Percentiles rank a stretch among this genome's conserved stretches.
Evolutionary conservation across 92 coral and sea anemone genomes (phyloP).

Genomic region (Zoanthus sociatus): DNA sequence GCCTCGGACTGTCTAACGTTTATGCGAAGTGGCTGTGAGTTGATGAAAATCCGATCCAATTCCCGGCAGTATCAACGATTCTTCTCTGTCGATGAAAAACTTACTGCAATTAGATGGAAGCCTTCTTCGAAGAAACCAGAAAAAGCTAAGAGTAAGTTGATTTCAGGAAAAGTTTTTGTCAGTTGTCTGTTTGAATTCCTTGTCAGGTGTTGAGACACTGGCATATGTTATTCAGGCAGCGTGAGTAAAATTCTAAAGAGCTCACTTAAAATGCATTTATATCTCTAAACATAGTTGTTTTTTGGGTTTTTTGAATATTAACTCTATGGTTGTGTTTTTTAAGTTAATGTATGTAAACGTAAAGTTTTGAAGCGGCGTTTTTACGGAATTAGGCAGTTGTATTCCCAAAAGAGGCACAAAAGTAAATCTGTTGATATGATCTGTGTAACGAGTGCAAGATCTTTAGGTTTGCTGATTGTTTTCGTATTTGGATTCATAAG

Average conservation of each 20-base stretch:
- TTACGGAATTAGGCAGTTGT: conserved; percentile 11
- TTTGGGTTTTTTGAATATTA: neutral
- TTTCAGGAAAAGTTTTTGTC: conserved; percentile 24
- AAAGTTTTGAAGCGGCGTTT: conserved; percentile 12
- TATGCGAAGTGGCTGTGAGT: conserved; percentile 97
- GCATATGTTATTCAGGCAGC: conserved; percentile 7
- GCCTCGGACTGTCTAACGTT: conserved; percentile 96
- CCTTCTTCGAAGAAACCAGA: conserved; percentile 98
- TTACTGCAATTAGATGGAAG: conserved; percentile 87
- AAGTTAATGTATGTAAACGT: neutral
- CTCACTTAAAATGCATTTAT: conserved; percentile 23
- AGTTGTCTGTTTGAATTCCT: conserved; percentile 32
- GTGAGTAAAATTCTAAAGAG: conserved; percentile 4
- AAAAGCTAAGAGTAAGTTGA: conserved; percentile 91
- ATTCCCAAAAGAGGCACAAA: neutral
- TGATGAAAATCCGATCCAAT: conserved; percentile 95
- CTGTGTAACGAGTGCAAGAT: neutral
- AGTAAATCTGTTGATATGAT: conserved; percentile 26
- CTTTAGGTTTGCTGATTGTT: conserved; percentile 2
- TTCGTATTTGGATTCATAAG: no score
- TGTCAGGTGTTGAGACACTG: neutral
- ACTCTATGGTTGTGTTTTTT: conserved; percentile 7
- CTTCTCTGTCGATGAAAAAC: conserved; percentile 89
- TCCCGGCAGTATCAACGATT: conserved; percentile 94
- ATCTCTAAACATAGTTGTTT: conserved; percentile 25